Percentiles rank a stretch among this genome's conserved stretches.
Conservation (phyloP, 64 coral and sea anemone species). For the Porites australiensis region DNA sequence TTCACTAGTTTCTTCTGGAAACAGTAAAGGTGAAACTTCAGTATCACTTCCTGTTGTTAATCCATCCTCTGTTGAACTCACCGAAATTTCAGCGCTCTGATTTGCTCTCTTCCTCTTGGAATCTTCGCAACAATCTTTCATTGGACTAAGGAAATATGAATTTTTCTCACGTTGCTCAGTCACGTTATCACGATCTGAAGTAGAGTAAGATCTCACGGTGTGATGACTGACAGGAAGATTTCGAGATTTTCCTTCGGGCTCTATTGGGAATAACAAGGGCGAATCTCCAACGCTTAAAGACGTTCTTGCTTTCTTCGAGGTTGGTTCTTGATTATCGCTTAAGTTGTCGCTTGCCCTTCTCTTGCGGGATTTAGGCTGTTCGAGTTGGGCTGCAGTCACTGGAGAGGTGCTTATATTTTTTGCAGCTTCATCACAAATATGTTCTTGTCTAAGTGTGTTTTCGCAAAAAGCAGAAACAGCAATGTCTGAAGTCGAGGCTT, state of each 20-base stretch:
- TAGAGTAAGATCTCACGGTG: not conserved
- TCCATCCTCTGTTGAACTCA: no score
- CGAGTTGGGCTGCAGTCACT: not conserved
- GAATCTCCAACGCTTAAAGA: not conserved
- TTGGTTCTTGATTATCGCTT: not conserved
- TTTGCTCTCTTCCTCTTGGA: no score
- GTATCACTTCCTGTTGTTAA: not conserved
- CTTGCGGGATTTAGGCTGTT: not conserved
- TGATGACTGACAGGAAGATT: not conserved
- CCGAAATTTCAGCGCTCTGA: no score
- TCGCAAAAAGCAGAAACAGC: no score
- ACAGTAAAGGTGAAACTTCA: not conserved
- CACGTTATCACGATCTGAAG: not conserved
- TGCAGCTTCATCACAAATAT: not conserved
- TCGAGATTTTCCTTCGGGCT: not conserved
- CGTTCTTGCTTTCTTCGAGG: not conserved
- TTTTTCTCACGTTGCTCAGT: not conserved
- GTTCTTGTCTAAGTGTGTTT: not conserved
- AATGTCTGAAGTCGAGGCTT: no score
- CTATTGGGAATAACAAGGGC: not conserved
- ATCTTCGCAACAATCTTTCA: no score
- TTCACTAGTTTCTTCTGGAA: not conserved
- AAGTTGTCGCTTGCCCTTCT: not conserved
- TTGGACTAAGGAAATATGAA: not conserved
- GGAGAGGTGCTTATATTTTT: not conserved